phyloP scores from a whole-genome alignment of 2,113 vertebrate genomes.

The Pelecanus crispus region DNA sequence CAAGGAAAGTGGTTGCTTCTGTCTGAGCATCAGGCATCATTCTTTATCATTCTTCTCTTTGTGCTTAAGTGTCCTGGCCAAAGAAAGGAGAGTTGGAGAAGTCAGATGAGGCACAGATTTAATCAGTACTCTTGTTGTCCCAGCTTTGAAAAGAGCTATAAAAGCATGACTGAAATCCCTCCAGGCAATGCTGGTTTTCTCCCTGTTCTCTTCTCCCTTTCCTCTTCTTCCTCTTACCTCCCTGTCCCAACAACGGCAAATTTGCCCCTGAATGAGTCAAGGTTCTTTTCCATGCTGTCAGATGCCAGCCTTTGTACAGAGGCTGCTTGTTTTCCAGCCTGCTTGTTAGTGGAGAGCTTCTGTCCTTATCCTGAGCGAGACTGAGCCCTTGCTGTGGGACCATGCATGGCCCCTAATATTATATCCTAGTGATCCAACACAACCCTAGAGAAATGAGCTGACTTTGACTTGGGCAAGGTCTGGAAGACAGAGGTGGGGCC shows the following conservation, averaged over 20 bases:
- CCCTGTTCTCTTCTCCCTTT: not conserved
- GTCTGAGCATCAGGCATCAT: not conserved
- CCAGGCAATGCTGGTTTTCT: not conserved
- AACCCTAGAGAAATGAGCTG: not conserved
- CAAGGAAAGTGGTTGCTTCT: not conserved
- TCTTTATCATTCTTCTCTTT: not conserved
- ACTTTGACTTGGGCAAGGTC: not conserved
- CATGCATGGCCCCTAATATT: not conserved
- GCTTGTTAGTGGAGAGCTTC: not conserved
- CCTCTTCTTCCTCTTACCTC: not conserved
- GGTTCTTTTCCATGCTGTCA: not conserved
- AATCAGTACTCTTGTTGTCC: not conserved
- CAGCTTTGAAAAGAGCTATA: constrained; percentile 5
- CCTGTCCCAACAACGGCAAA: not conserved
- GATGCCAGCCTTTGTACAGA: not conserved
- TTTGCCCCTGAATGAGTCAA: not conserved
- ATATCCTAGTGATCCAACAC: not conserved
- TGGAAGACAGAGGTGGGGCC: not conserved
- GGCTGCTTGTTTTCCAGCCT: not conserved
- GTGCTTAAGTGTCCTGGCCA: not conserved
- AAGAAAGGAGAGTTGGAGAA: not conserved
- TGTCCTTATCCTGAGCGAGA: not conserved
- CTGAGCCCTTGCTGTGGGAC: not conserved
- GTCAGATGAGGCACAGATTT: not conserved
- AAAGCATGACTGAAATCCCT: not conserved